A percentile compares a stretch with the other conserved stretches of the same genome.
phyloP scores from a whole-genome alignment of 2,113 vertebrate species.

The Irena cyanogastra region DNA sequence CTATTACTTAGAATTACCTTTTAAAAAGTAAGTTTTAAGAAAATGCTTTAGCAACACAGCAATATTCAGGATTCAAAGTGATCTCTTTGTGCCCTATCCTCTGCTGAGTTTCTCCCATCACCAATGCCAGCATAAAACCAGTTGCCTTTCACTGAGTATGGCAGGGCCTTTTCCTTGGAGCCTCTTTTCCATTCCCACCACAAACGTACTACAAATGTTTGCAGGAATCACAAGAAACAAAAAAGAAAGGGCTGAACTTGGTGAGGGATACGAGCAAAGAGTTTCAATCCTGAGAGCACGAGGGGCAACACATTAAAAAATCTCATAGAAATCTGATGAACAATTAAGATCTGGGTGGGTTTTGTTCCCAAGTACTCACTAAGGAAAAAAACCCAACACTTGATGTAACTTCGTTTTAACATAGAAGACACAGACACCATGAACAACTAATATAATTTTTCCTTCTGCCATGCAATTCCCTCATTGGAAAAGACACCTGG shows the following conservation, averaged over 20 bases:
- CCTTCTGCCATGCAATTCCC: constrained; percentile 6
- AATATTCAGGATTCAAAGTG: background rate
- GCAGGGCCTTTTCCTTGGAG: background rate
- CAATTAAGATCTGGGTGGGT: background rate
- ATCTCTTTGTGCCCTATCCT: background rate
- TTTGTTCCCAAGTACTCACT: background rate
- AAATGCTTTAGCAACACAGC: background rate
- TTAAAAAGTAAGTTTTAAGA: background rate
- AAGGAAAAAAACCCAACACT: background rate
- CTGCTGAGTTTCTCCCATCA: background rate
- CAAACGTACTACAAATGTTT: background rate
- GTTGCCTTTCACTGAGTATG: background rate
- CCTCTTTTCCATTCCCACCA: background rate
- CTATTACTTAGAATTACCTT: background rate
- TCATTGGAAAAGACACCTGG: background rate
- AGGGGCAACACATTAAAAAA: background rate
- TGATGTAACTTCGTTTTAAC: background rate
- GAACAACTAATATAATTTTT: background rate
- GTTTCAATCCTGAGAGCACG: background rate
- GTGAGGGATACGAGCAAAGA: background rate
- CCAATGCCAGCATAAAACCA: background rate
- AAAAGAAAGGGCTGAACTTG: background rate
- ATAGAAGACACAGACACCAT: background rate
- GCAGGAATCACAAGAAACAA: background rate
- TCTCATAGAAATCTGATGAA: background rate